Evolutionary conservation across 2,888 invertebrate genomes (phyloP), one percentile per base, ranked within the genome.

Genomic region (Aphodius sticticus): DNA sequence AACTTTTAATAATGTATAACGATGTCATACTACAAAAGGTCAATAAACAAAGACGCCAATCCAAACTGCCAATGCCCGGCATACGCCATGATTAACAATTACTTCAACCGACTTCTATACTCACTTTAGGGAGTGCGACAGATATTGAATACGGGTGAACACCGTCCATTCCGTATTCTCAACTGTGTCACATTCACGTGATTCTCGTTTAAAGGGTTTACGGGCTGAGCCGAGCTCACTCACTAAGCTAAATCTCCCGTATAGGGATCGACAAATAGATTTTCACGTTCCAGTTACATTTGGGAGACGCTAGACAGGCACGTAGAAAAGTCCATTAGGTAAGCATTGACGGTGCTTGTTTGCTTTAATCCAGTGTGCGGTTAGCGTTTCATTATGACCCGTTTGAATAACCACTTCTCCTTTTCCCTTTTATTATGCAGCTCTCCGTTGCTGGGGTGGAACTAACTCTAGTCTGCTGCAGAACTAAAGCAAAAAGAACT

Each of bases 261-360:
- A 53, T 53, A 12, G 53, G 6, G 53, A 53, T 5, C 53, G 53
- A 53, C 53, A 53, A 53, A 53, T 53, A 53, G 53, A 53, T 53
- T 53, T 53, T 53, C 53, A 53, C 53, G 53, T 53, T 53, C 53
- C 53, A 53, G 53, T 53, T 53, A 53, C 53, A 53, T 53, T 53
- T 53, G 7, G 6, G 53, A 53, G 6, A 53, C 53, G 53, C 9
- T 12, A 53, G 12, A 53, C 53, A 53, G 53, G 53, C 53, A 53
- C 53, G 53, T 53, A 53, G 53, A 53, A 53, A 12, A 53, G 53
- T 53, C 53, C 53, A 53, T 53, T 53, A 53, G 6, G 53, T 53
- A 9, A 53, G 53, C 53, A 53, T 53, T 53, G 53, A 53, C 53
- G 9, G 53, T 53, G 53, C 12, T 12, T 53, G 53, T 53, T 53